phyloP scores from a whole-genome alignment of 2,888 invertebrate genomes.

The Eulithis prunata region DNA sequence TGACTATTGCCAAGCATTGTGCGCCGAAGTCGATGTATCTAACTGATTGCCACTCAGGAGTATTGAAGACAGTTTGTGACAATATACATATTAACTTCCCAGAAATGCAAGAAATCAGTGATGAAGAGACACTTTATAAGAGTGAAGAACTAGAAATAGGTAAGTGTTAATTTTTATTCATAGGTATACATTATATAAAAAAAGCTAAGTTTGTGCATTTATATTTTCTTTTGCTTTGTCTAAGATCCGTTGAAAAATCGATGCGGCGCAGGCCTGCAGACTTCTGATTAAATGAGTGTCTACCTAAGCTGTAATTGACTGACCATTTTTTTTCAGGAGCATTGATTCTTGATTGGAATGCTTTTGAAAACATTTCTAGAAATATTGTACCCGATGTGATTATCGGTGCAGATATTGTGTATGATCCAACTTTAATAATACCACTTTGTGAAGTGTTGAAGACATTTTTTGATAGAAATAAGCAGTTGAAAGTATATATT shows the following conservation, averaged over 20 bases:
- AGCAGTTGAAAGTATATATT: slow-evolving; percentile 61
- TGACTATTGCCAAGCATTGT: slow-evolving; percentile 84
- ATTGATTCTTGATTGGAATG: slow-evolving; percentile 68
- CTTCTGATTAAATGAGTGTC: too few species aligned
- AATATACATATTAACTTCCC: slow-evolving; percentile 87
- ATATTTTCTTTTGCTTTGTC: too few species aligned
- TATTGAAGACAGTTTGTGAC: slow-evolving; percentile 85
- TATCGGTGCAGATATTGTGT: slow-evolving; percentile 76
- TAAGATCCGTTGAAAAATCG: too few species aligned
- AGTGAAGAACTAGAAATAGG: slow-evolving; percentile 49
- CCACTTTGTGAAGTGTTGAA: slow-evolving; percentile 64
- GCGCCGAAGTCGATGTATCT: slow-evolving; percentile 82
- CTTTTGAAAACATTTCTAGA: slow-evolving; percentile 48
- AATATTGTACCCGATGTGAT: slow-evolving; percentile 65
- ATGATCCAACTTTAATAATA: slow-evolving; percentile 69
- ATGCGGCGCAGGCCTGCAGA: too few species aligned
- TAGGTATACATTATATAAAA: too few species aligned
- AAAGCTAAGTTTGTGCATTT: too few species aligned
- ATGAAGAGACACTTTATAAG: slow-evolving; percentile 43
- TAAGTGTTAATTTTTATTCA: slow-evolving; percentile 34
- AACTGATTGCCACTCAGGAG: slow-evolving; percentile 88
- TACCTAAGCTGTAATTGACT: background rate
- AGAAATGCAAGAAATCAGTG: slow-evolving; percentile 34
- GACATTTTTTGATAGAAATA: slow-evolving; percentile 59
- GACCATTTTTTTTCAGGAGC: slow-evolving; percentile 55